Evolutionary conservation across 1,140 invertebrate species (phyloP).

Genomic region (Hydropsyche tenuis): DNA sequence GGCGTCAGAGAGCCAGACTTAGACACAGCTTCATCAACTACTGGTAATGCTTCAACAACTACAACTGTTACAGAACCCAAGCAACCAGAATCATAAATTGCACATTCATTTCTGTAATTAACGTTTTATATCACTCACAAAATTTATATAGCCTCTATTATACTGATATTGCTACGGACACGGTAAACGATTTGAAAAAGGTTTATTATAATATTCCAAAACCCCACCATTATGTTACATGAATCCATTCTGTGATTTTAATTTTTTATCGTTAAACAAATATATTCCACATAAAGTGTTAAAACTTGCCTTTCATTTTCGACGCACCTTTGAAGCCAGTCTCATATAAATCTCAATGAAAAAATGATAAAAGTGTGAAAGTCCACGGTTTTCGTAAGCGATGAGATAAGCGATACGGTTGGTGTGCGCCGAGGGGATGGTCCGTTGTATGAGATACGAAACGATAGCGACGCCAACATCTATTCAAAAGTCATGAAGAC

Average conservation of each 20-base stretch:
- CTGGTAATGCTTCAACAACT: conserved; percentile 52
- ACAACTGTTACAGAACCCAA: conserved; percentile 35
- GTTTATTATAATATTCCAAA: neutral
- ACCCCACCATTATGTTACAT: neutral
- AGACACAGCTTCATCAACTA: conserved; percentile 52
- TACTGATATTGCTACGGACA: neutral
- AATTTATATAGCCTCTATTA: too few relatives aligned
- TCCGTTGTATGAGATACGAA: neutral
- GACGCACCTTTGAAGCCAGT: too few relatives aligned
- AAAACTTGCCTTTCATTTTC: neutral
- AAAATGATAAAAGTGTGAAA: neutral
- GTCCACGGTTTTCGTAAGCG: neutral
- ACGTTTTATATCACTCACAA: too few relatives aligned
- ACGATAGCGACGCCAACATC: conserved; percentile 12
- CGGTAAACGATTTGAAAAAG: neutral
- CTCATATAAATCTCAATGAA: neutral
- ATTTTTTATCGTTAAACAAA: conserved; percentile 10
- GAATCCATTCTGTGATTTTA: neutral
- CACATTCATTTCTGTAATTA: too few relatives aligned
- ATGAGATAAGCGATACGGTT: conserved; percentile 18
- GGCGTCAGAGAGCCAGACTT: conserved; percentile 66
- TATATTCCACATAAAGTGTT: neutral
- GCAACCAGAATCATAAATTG: neutral
- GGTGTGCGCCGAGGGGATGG: neutral
- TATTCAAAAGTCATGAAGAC: conserved; percentile 26